These are phyloP conservation scores for Heptranchias perlo DNA, from an alignment of 2,113 vertebrate genomes.

Conservation along the genomic window DNA sequence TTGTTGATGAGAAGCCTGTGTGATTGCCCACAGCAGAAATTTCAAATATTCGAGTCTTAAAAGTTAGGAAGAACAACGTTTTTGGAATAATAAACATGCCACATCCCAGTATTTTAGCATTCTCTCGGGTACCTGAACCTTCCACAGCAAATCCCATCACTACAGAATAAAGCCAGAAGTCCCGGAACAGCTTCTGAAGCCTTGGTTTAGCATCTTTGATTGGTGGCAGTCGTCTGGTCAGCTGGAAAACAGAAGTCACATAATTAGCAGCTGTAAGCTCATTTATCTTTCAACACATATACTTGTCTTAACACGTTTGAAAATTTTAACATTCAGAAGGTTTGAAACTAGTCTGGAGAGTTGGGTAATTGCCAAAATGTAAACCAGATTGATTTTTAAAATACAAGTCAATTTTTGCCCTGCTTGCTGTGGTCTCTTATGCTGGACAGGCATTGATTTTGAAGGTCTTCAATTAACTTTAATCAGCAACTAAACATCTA, in stretches of 20 bases:
- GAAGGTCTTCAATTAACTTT: neutral
- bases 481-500: neutral
- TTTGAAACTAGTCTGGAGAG: neutral
- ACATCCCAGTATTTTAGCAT: neutral
- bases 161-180: slow-evolving; percentile 95
- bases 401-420: neutral
- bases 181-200: slow-evolving; percentile 91
- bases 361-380: neutral
- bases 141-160: slow-evolving; percentile 96
- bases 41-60: neutral
- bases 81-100: neutral
- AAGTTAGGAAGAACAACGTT: neutral
- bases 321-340: neutral
- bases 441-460: neutral
- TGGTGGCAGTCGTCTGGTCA: slow-evolving; percentile 79
- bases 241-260: slow-evolving; percentile 52
- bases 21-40: neutral
- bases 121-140: slow-evolving; percentile 73
- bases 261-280: neutral
- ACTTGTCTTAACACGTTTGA: neutral
- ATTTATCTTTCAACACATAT: neutral
- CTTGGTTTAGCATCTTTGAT: slow-evolving; percentile 93
- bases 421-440: neutral
- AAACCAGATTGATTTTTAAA: neutral
- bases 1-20: too few relatives aligned